Percentiles rank a stretch among this genome's conserved stretches.
These are phyloP conservation scores for Eurypyga helias DNA, from an alignment of 2,113 vertebrate species.

Conservation along the genomic window DNA sequence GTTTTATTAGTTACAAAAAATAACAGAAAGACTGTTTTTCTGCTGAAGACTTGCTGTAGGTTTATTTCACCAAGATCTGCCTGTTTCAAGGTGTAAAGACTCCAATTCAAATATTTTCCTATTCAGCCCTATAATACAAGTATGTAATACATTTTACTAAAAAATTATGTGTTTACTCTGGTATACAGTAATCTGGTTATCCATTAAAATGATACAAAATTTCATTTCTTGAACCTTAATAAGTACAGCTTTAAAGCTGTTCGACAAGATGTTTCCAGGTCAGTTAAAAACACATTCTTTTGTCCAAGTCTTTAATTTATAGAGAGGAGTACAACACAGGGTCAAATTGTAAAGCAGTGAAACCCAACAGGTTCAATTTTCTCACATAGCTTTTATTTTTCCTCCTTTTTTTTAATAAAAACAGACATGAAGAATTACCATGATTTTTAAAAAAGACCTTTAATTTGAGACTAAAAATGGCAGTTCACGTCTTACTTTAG, in stretches of 20 bases:
- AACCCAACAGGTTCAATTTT: neutral
- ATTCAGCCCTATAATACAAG: neutral
- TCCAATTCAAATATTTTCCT: neutral
- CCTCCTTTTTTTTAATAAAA: neutral
- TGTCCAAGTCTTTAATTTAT: neutral
- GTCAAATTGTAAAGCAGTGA: neutral
- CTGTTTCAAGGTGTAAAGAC: neutral
- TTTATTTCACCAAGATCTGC: neutral
- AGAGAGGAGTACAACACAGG: neutral
- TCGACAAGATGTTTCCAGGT: neutral
- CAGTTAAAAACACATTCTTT: neutral
- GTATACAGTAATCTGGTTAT: neutral
- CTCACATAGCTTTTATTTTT: neutral
- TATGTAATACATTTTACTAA: neutral
- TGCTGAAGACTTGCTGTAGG: neutral
- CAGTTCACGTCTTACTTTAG: neutral
- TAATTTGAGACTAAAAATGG: neutral
- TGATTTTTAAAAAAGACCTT: neutral
- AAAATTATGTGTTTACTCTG: neutral
- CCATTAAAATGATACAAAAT: neutral
- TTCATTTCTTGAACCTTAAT: neutral
- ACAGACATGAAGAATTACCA: neutral
- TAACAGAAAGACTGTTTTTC: neutral
- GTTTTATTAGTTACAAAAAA: neutral
- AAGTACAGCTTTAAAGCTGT: neutral